These are phyloP conservation scores for Leptopilina drosophilae DNA, from an alignment of 2,888 invertebrate genomes.

Conservation along the genomic window DNA sequence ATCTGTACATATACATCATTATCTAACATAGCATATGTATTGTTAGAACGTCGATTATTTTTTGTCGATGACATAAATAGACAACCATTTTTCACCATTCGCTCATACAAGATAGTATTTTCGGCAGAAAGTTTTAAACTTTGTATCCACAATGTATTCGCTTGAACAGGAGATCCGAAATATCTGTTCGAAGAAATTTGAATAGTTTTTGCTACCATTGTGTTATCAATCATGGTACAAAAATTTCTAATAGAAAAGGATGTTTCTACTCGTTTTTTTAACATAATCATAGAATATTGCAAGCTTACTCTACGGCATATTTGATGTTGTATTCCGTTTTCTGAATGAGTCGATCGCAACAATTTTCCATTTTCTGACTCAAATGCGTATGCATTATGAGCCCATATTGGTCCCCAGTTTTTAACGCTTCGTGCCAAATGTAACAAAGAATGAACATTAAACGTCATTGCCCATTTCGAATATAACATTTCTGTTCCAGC, in stretches of 20 bases:
- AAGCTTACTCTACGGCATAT: conserved; percentile 13
- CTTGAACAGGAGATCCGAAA: not conserved
- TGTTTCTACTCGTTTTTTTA: conserved; percentile 25
- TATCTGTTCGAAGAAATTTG: not conserved
- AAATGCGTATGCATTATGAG: conserved; percentile 43
- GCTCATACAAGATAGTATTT: not conserved
- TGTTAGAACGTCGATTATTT: conserved; percentile 10
- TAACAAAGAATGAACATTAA: conserved; percentile 24
- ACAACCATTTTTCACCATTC: conserved; percentile 14
- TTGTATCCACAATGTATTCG: not conserved
- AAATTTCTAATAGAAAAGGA: not conserved
- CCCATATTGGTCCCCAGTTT: conserved; percentile 44
- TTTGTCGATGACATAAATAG: not conserved
- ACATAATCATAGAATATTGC: conserved; percentile 1
- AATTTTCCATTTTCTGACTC: conserved; percentile 41
- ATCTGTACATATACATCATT: not conserved
- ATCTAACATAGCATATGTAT: conserved; percentile 7
- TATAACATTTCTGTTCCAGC: not conserved
- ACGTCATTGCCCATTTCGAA: conserved; percentile 21
- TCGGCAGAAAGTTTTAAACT: not conserved
- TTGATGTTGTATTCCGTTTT: conserved; percentile 32
- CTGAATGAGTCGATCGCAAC: not conserved
- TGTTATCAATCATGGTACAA: not conserved
- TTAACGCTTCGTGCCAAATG: conserved; percentile 28
- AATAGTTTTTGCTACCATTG: not conserved